A percentile compares a stretch with the other conserved stretches of the same genome.
phyloP scores from a whole-genome alignment of 37 sponge, comb jelly and placozoan species.

The Eunapius fragilis region DNA sequence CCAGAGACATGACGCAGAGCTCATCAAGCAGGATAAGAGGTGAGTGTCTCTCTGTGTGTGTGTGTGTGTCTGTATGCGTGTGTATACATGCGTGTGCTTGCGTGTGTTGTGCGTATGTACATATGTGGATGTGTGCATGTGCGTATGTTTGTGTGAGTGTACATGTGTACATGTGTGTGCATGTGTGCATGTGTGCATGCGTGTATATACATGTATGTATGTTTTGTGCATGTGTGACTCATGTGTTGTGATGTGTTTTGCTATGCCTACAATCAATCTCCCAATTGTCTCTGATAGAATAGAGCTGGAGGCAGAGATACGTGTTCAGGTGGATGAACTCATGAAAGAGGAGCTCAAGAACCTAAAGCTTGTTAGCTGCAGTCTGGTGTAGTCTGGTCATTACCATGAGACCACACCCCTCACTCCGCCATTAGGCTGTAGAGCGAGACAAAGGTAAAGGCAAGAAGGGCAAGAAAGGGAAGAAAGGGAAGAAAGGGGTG shows the following conservation, averaged over 20 bases:
- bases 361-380: conserved; percentile 81
- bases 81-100: neutral
- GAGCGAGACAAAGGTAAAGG: conserved; percentile 97
- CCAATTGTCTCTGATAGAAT: conserved; percentile 62
- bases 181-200: neutral
- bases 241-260: neutral
- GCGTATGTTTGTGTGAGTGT: neutral
- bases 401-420: neutral
- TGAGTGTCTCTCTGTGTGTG: conserved; percentile 9
- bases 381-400: neutral
- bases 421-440: conserved; percentile 75
- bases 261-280: too few species aligned
- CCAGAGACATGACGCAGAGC: conserved; percentile 93
- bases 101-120: neutral
- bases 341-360: conserved; percentile 99
- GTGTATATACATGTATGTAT: neutral
- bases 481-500: conserved; percentile 79
- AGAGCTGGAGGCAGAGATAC: conserved; percentile 92
- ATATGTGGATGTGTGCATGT: neutral
- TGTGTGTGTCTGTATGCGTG: neutral
- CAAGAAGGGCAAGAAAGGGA: conserved; percentile 84
- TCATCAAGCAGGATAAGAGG: conserved; percentile 94
- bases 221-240: neutral
- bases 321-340: conserved; percentile 94
- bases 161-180: neutral